Conservation (phyloP, 2,797 vertebrate species). For the Acanthiza pusilla region DNA sequence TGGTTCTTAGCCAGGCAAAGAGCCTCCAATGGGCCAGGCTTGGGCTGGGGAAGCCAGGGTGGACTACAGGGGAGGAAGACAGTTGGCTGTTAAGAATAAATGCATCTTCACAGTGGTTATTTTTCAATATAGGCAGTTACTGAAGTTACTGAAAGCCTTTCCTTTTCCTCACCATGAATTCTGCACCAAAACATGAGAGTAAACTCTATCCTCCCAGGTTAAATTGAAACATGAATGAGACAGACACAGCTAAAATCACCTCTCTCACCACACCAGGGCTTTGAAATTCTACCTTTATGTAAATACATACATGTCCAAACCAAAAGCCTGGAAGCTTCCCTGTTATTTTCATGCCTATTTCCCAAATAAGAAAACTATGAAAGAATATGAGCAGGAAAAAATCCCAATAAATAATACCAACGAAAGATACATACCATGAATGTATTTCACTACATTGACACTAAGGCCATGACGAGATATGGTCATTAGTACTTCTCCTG, state of each 20-base stretch:
- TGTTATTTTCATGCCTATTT: not conserved
- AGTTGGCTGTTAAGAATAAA: not conserved
- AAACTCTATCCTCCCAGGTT: not conserved
- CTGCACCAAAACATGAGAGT: not conserved
- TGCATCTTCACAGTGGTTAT: not conserved
- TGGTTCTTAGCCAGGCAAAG: not conserved
- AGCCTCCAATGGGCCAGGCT: not conserved
- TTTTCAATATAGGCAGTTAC: not conserved
- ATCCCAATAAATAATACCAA: not conserved
- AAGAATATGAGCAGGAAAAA: not conserved
- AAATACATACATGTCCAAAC: not conserved
- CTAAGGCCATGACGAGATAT: conserved; percentile 97
- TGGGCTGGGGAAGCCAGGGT: not conserved
- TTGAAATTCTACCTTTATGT: not conserved
- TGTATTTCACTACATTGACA: conserved; percentile 98
- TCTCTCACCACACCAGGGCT: not conserved
- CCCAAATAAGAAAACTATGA: not conserved
- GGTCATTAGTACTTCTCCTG: conserved; percentile 95
- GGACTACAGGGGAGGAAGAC: not conserved
- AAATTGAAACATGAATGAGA: not conserved
- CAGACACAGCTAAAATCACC: not conserved
- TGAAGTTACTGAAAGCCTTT: not conserved
- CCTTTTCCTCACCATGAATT: not conserved
- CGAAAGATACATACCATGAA: conserved; percentile 81
- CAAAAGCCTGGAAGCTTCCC: not conserved